phyloP scores from a whole-genome alignment of 2,888 invertebrate genomes.

The Cataglyphis albicans region DNA sequence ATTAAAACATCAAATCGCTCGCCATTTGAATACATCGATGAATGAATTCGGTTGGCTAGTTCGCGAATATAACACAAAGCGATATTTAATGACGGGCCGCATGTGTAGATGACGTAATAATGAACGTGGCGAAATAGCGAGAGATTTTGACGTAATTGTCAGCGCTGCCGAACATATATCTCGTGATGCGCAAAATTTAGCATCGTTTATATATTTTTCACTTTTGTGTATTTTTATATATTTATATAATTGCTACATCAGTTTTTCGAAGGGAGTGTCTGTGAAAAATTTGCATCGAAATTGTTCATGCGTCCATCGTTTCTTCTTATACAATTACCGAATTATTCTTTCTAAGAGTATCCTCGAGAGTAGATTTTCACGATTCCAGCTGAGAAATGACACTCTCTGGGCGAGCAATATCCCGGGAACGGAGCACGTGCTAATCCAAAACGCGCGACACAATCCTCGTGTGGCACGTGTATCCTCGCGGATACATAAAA shows the following conservation, averaged over 20 bases:
- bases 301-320: background rate
- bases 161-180: background rate
- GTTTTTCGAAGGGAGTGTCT: background rate
- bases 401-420: conserved; percentile 15
- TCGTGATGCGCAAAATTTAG: background rate
- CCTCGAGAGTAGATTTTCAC: conserved; percentile 37
- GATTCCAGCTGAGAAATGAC: conserved; percentile 46
- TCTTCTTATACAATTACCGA: conserved; percentile 1
- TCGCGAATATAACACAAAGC: conserved; percentile 12
- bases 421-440: conserved; percentile 17
- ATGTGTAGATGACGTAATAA: conserved; percentile 27
- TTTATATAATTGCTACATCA: background rate
- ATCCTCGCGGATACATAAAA: conserved; percentile 58
- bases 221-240: background rate
- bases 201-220: background rate
- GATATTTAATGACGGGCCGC: conserved; percentile 23
- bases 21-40: conserved; percentile 39
- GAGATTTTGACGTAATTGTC: conserved; percentile 2
- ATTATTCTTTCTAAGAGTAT: conserved; percentile 5
- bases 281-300: background rate
- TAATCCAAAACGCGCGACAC: conserved; percentile 55
- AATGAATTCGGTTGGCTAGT: background rate
- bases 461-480: conserved; percentile 39
- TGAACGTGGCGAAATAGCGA: conserved; percentile 21
- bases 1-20: conserved; percentile 36